Base-by-base conservation (phyloP, 2,797 vertebrate genomes). In the Taeniopygia guttata region DNA sequence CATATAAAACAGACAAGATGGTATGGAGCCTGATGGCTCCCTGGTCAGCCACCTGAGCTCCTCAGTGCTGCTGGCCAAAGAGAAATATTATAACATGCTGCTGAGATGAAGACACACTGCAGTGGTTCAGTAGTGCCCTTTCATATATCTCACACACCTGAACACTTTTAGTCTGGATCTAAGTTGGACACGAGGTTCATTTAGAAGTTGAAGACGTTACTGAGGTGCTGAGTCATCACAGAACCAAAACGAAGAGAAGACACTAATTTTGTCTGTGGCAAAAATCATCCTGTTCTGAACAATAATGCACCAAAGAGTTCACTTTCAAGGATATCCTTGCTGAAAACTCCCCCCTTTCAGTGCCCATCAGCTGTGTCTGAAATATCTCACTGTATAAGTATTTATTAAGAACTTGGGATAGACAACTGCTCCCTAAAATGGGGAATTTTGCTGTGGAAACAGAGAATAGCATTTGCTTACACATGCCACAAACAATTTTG, bases 401-500 rank as follows among this genome's bases (percentile, higher is more conserved):
- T 55, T 68, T 48, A 46, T 4, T 20, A 63, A 85, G 15, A 64
- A n/a, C 17, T 80, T 64, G 15, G 38, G 66, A 62, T 51, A 72
- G 58, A 75, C 3, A 60, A 60, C 14, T 51, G 15, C 56, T 38
- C 40, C 30, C n/a, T 78, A 63, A 87, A 92, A 68, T 7, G 10
- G 15, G 30, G 60, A 38, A 60, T 17, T 85, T 20, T 55, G 42
- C 43, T 36, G 14, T 56, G 56, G 60, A 87, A 90, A 83, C 25
- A 72, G 81, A 69, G 55, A 84, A 80, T 48, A 60, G 6, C 10
- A 55, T 73, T 83, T 96, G 82, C 83, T 95, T 93, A 84, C 32
- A 14, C 46, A 51, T 69, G 58, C 55, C 89, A 49, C 43, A 78
- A 92, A 81, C 73, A 51, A 46, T 88, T 92, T 81, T 76, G 76